Evolutionary conservation across 2,113 vertebrate genomes (phyloP).

Genomic region (Trematocara nigrifrons): DNA sequence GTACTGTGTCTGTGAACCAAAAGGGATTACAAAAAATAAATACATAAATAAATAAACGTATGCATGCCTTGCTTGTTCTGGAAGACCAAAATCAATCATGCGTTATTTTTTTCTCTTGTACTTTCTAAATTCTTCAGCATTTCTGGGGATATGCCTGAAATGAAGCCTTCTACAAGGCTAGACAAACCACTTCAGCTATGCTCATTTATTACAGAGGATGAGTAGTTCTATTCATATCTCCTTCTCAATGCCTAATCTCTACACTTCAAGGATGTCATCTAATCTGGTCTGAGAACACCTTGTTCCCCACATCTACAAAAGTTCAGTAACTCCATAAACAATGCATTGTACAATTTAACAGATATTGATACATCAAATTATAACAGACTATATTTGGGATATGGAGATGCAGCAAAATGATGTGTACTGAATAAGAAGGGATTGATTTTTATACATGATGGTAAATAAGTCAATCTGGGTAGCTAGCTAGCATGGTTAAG

Average conservation of each 20-base stretch:
- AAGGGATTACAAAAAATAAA: not conserved
- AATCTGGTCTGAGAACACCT: not conserved
- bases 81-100: not conserved
- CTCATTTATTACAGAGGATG: not conserved
- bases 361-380: not conserved
- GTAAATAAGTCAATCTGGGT: not conserved
- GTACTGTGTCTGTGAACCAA: slow-evolving; percentile 81
- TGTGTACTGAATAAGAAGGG: not conserved
- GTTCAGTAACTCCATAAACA: not conserved
- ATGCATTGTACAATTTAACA: not conserved
- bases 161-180: not conserved
- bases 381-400: not conserved
- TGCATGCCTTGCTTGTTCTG: not conserved
- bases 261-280: not conserved
- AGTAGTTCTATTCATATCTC: not conserved
- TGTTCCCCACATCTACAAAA: not conserved
- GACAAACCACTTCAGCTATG: not conserved
- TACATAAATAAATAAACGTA: not conserved
- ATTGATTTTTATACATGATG: not conserved
- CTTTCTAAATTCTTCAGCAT: not conserved
- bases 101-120: accelerated
- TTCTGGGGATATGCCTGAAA: not conserved
- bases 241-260: not conserved
- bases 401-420: not conserved
- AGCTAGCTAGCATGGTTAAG: not conserved